Evolutionary conservation across 2,888 invertebrate species (phyloP).

Genomic region (Crioceris asparagi): DNA sequence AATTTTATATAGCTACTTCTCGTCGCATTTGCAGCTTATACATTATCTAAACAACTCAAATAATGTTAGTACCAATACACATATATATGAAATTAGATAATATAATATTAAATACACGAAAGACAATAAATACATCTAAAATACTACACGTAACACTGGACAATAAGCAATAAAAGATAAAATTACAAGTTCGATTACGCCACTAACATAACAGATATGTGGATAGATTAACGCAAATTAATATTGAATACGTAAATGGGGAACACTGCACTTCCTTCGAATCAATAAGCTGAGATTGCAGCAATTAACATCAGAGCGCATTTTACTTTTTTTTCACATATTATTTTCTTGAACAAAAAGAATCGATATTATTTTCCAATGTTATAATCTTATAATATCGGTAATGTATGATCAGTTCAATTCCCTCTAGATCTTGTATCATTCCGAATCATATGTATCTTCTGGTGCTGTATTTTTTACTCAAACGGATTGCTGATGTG

Average conservation of each 20-base stretch:
- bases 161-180: conserved; percentile 38
- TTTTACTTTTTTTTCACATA: no score
- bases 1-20: no score
- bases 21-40: conserved; percentile 26
- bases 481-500: conserved; percentile 6
- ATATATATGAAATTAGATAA: conserved; percentile 36
- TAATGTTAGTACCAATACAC: conserved; percentile 36
- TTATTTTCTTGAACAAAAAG: no score
- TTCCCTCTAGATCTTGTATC: conserved; percentile 26
- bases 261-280: no score
- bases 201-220: no score
- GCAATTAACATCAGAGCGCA: no score
- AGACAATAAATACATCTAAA: conserved; percentile 35
- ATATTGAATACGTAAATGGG: no score
- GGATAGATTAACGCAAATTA: no score
- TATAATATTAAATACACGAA: conserved; percentile 39
- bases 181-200: no score
- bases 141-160: conserved; percentile 41
- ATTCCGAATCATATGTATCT: conserved; percentile 13
- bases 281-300: no score
- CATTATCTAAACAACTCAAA: conserved; percentile 34
- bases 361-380: no score
- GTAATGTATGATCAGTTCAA: conserved; percentile 34
- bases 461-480: conserved; percentile 3
- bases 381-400: conserved; percentile 18